Conservation (phyloP, 2,888 invertebrate species). For the Lasioglossum zephyrum region DNA sequence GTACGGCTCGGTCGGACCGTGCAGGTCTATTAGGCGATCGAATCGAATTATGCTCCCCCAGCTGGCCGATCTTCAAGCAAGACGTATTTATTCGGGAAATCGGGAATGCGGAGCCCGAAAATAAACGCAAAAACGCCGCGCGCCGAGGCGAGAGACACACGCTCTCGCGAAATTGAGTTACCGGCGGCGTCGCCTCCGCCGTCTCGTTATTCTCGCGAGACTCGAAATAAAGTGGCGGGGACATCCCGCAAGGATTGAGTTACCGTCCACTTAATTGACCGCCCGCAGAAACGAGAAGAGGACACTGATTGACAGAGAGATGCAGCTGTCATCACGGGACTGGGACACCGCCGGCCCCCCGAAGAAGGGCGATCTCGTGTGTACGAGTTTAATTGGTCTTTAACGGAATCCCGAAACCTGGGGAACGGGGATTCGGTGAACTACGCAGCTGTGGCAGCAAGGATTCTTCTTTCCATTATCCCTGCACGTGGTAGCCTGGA, state of each 20-base stretch:
- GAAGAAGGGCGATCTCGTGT: conserved; percentile 32
- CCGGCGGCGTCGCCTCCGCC: conserved; percentile 33
- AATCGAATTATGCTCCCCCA: conserved; percentile 44
- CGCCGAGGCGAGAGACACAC: background rate
- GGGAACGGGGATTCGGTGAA: conserved; percentile 25
- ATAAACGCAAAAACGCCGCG: conserved; percentile 54
- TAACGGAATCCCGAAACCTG: conserved; percentile 27
- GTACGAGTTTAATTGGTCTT: conserved; percentile 61
- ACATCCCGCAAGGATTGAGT: conserved; percentile 53
- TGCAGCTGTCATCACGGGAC: conserved; percentile 64
- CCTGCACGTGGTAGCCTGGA: background rate
- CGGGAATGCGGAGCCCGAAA: conserved; percentile 32
- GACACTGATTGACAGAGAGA: conserved; percentile 64
- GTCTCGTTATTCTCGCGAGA: conserved; percentile 53
- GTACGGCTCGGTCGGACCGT: background rate
- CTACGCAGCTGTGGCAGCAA: conserved; percentile 48
- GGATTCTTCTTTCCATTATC: conserved; percentile 41
- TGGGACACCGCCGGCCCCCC: conserved; percentile 13
- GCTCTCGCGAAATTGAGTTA: conserved; percentile 58
- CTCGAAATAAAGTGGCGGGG: conserved; percentile 54
- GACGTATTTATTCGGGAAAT: conserved; percentile 46
- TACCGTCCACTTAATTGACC: conserved; percentile 60
- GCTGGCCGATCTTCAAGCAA: conserved; percentile 15
- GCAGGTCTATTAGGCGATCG: background rate
- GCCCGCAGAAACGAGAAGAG: conserved; percentile 55